Evolutionary conservation across 2,797 vertebrate genomes (phyloP), one percentile per base, ranked within the genome.

Genomic region (Microctenopoma steveboyesi): DNA sequence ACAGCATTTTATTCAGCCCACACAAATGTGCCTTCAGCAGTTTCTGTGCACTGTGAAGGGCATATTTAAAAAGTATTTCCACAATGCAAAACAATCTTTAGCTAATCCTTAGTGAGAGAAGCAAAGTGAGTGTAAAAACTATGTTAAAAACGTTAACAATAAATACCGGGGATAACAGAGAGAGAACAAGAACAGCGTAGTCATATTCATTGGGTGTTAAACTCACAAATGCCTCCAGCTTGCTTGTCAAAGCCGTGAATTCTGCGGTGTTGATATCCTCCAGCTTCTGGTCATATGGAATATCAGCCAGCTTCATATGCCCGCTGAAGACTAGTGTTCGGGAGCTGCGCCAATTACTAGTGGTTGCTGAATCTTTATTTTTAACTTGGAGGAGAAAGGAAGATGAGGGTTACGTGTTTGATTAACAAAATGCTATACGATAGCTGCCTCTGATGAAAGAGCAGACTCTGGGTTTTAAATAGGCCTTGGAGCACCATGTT

Each of bases 141-240:
- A 18, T 11, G 43, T 50, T 68, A 18, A 59, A 79, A 78, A 72
- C 62, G 57, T 68, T 39, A 64, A 76, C 43, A 79, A 56, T 52
- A 64, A 56, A 79, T 65, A 82, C 53, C 25, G 9, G 1, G 43
- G 40, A 60, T 18, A 12, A 67, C 1, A 53, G 22, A 77, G 55
- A 66, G 27, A 40, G 10, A 56, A 69, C 1, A 67, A 47, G 72
- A 67, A 30, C 1, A 59, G 42, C 7, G 28, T 49, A 33, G 22
- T 42, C 4, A 13, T 66, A 8, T 57, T 50, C 9, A 51, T 67
- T 14, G n/a, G 40, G 7, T 48, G 55, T 65, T 37, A 64, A 48
- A 93, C 94, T 93, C 74, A 95, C 94, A 52, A 77, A 43, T 35
- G 53, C 52, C 64, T 94, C 78, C 64, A 95, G 72, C 1, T 83